phyloP scores from a whole-genome alignment of 2,888 invertebrate species.

The Mechanitis mazaeus region DNA sequence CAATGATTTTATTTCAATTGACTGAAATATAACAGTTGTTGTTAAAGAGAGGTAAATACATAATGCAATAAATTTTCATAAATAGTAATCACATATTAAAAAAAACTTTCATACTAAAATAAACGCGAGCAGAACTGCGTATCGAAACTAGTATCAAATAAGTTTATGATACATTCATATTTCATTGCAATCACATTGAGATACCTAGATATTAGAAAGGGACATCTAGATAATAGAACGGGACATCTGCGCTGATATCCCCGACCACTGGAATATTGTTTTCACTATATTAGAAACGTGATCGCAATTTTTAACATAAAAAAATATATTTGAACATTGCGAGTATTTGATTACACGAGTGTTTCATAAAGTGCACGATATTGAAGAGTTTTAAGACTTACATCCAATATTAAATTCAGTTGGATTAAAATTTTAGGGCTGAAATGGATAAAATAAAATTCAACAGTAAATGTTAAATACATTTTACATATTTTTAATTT shows the following conservation, averaged over 20 bases:
- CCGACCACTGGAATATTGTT: conserved; percentile 79
- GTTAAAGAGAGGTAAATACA: too few relatives aligned
- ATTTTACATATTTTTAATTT: too few relatives aligned
- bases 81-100: too few relatives aligned
- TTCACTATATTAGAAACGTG: conserved; percentile 79
- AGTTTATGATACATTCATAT: conserved; percentile 44
- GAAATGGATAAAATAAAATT: not conserved
- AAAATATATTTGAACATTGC: conserved; percentile 69
- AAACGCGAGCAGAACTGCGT: too few relatives aligned
- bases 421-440: conserved; percentile 49
- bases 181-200: conserved; percentile 62
- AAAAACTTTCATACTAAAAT: too few relatives aligned
- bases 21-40: too few relatives aligned
- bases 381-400: conserved; percentile 64
- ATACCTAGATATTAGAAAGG: conserved; percentile 64
- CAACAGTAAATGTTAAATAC: too few relatives aligned
- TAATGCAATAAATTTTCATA: too few relatives aligned
- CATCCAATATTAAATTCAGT: conserved; percentile 63
- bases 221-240: conserved; percentile 63
- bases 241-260: conserved; percentile 73
- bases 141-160: conserved; percentile 28
- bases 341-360: conserved; percentile 68
- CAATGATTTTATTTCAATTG: too few relatives aligned
- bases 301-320: conserved; percentile 76
- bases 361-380: conserved; percentile 66